phyloP scores from a whole-genome alignment of 2,888 invertebrate genomes.

The Oconnorella tubifera region DNA sequence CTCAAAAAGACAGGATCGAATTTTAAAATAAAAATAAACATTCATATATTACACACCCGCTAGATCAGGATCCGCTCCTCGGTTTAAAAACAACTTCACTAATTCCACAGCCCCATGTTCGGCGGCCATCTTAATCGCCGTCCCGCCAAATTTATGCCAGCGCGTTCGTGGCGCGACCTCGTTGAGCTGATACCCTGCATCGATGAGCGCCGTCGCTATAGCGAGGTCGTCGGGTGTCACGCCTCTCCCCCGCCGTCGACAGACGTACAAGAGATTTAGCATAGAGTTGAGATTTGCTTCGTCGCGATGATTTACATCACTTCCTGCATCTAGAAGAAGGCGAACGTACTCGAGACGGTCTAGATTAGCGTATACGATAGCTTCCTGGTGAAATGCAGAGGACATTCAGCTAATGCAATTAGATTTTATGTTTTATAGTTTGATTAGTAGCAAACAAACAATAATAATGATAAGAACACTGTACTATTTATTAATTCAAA shows the following conservation, averaged over 20 bases:
- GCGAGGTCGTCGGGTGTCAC: constrained; percentile 19
- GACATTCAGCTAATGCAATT: too few species aligned
- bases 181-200: constrained; percentile 22
- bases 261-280: constrained; percentile 21
- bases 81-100: constrained; percentile 23
- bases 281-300: constrained; percentile 23
- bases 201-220: constrained; percentile 18
- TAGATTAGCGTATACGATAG: constrained; percentile 22
- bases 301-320: constrained; percentile 23
- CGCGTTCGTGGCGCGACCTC: constrained; percentile 9
- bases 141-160: constrained; percentile 27
- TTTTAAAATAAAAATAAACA: too few species aligned
- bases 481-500: too few species aligned
- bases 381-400: constrained; percentile 19
- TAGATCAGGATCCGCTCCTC: constrained; percentile 30
- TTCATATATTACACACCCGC: constrained; percentile 27
- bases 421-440: too few species aligned
- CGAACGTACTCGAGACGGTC: constrained; percentile 25
- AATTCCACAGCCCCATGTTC: constrained; percentile 24
- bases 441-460: too few species aligned
- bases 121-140: constrained; percentile 29
- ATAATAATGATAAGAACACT: too few species aligned
- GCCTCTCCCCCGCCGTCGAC: constrained; percentile 11
- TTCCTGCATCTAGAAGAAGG: constrained; percentile 25
- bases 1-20: too few species aligned